phyloP scores from a whole-genome alignment of 2,888 invertebrate species.

The Dasysyrphus albostriatus region DNA sequence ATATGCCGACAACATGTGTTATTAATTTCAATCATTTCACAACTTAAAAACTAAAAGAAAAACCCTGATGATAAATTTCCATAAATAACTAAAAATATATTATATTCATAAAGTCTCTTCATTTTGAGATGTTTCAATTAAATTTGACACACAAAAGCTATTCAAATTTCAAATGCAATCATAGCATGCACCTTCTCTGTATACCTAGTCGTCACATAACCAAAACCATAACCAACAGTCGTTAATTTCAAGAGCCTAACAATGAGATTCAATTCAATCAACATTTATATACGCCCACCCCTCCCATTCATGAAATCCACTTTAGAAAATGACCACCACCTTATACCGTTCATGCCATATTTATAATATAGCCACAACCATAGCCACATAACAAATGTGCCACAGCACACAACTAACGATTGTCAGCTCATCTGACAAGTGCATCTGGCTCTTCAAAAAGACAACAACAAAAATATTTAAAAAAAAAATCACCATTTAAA shows the following conservation, averaged over 20 bases:
- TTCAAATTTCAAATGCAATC: slow-evolving; percentile 57
- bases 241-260: slow-evolving; percentile 53
- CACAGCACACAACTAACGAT: slow-evolving; percentile 26
- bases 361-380: background rate
- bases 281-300: slow-evolving; percentile 39
- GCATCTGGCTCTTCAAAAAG: slow-evolving; percentile 69
- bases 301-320: slow-evolving; percentile 45
- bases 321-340: slow-evolving; percentile 39
- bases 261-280: slow-evolving; percentile 66
- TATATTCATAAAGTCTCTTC: background rate
- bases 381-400: slow-evolving; percentile 7
- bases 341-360: background rate
- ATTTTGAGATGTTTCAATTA: slow-evolving; percentile 32
- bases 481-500: slow-evolving; percentile 62
- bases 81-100: background rate
- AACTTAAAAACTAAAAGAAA: background rate
- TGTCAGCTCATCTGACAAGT: slow-evolving; percentile 69
- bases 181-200: slow-evolving; percentile 43
- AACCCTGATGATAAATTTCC: slow-evolving; percentile 7
- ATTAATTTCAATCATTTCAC: slow-evolving; percentile 11
- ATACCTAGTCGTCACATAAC: slow-evolving; percentile 2
- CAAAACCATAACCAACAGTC: slow-evolving; percentile 43
- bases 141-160: slow-evolving; percentile 17
- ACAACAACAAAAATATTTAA: slow-evolving; percentile 53
- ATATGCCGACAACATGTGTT: slow-evolving; percentile 3